Evolutionary conservation across 1,140 invertebrate species (phyloP).

Genomic region (Bombyx mori): ASM3026992v2 NC_085114.1:417501-418000

Average conservation of each 20-base stretch:
- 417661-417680: slow-evolving; percentile 36
- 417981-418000: slow-evolving; percentile 69
- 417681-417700: too few relatives aligned
- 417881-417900: slow-evolving; percentile 72
- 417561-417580: slow-evolving; percentile 90
- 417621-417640: slow-evolving; percentile 85
- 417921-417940: slow-evolving; percentile 75
- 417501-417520: slow-evolving; percentile 51
- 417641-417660: slow-evolving; percentile 85
- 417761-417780: slow-evolving; percentile 34
- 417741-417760: neutral
- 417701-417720: too few relatives aligned
- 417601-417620: slow-evolving; percentile 84
- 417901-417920: slow-evolving; percentile 81
- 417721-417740: neutral
- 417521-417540: slow-evolving; percentile 80
- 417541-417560: slow-evolving; percentile 90
- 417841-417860: slow-evolving; percentile 74
- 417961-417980: slow-evolving; percentile 54
- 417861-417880: slow-evolving; percentile 71
- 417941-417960: slow-evolving; percentile 45
- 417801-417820: slow-evolving; percentile 73
- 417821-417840: slow-evolving; percentile 68
- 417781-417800: slow-evolving; percentile 42
- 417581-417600: slow-evolving; percentile 93